Evolutionary conservation across 2,113 vertebrate species (phyloP), one percentile per base, ranked within the genome.

Genomic region (Xiphophorus hellerii): DNA sequence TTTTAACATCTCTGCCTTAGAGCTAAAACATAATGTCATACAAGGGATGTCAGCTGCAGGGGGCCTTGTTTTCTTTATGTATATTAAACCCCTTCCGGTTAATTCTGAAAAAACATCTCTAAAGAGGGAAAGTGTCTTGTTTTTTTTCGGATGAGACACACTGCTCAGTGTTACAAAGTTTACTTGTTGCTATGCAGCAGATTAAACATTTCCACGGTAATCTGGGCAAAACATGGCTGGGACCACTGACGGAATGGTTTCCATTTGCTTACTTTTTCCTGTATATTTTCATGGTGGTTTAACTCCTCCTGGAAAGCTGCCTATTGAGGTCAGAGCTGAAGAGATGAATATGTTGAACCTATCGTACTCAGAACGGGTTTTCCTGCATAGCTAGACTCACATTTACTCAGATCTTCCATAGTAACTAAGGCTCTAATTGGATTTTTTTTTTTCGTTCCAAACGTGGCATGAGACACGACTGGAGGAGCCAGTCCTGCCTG

Each of bases 171-270:
- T 77, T 74, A 81, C n/a, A 0, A 67, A 39, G 75, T 86, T 88
- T 88, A 81, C 85, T 87, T 81, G 89, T 89, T 89, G 76, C 87
- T 69, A 33, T 70, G 87, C 77, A 87, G 89, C 85, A 66, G 64
- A 84, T 84, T 69, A 80, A 88, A 84, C 84, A 88, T 68, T 85
- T 84, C 73, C 74, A 83, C 69, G 69, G 78, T 44, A 70, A 82
- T 62, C 64, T 12, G 11, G 42, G 48, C n/a, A 71, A 72, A 80
- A 66, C 72, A 72, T 71, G 61, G 69, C 78, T 69, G 35, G 66
- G 74, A 77, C 87, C 60, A n/a, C 61, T 70, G 33, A 82, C 71
- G 66, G 64, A 74, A 28, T 77, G 71, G 62, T 73, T 76, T 89
- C 79, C 70, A 42, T 48, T 82, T 15, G 1, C 65, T 82, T 81